These are phyloP conservation scores for Arothron firmamentum DNA, from an alignment of 2,113 vertebrate species.

Conservation along the genomic window DNA sequence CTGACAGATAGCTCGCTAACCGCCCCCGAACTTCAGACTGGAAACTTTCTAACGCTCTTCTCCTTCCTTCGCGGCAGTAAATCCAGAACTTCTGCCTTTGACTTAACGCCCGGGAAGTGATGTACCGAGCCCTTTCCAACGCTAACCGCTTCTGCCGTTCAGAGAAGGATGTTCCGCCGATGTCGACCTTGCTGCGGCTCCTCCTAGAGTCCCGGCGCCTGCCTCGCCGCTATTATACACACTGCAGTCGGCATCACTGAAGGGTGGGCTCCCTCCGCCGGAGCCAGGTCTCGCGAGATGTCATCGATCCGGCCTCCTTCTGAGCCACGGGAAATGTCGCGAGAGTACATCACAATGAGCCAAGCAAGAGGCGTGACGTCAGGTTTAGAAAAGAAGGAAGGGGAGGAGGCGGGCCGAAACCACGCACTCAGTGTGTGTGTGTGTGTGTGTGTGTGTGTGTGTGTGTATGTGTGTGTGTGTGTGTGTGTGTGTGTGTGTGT, in stretches of 20 bases:
- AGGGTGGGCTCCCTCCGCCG: slow-evolving; percentile 50
- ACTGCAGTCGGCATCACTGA: slow-evolving; percentile 65
- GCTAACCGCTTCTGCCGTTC: neutral
- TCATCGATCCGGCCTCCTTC: neutral
- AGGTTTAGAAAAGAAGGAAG: neutral
- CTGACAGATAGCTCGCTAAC: slow-evolving; percentile 43
- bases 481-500: neutral
- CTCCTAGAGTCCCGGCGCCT: slow-evolving; percentile 59
- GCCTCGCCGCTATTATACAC: slow-evolving; percentile 67
- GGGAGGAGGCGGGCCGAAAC: slow-evolving; percentile 1
- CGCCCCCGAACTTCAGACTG: slow-evolving; percentile 18
- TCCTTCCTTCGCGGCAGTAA: slow-evolving; percentile 9
- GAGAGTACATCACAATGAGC: slow-evolving; percentile 35
- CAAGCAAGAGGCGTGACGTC: slow-evolving; percentile 37
- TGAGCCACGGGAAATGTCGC: slow-evolving; percentile 27
- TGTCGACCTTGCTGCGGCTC: slow-evolving; percentile 71
- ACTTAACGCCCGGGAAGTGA: neutral
- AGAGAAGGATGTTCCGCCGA: slow-evolving; percentile 68
- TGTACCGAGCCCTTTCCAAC: neutral
- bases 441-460: neutral
- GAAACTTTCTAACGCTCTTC: slow-evolving; percentile 37
- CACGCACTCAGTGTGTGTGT: neutral
- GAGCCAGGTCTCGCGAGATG: slow-evolving; percentile 66
- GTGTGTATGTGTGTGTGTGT: neutral
- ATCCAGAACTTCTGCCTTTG: slow-evolving; percentile 1